Evolutionary conservation across 37 sponge, comb jelly and placozoan genomes (phyloP).

Genomic region (Lycopodina hypogea): DNA sequence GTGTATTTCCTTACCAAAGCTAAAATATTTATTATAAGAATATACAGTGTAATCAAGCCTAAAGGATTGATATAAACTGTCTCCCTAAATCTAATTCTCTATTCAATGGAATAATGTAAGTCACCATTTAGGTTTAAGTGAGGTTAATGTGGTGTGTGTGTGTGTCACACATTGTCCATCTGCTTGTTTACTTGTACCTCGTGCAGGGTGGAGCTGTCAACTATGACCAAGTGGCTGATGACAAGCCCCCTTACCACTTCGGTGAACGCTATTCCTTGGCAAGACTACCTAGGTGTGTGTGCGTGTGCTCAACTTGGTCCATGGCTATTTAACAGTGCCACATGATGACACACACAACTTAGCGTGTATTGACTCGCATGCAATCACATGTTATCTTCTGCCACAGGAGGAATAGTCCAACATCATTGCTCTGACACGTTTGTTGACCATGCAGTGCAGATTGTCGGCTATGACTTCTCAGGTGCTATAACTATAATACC

Average conservation of each 20-base stretch:
- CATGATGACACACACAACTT: too few relatives aligned
- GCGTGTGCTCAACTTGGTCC: too few relatives aligned
- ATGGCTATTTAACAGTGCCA: too few relatives aligned
- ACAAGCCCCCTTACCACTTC: slow-evolving; percentile 61
- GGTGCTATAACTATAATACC: slow-evolving; percentile 3
- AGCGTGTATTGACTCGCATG: too few relatives aligned
- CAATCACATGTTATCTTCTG: too few relatives aligned
- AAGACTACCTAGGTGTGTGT: slow-evolving; percentile 74
- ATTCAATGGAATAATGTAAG: neutral
- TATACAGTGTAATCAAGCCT: too few relatives aligned
- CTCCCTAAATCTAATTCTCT: neutral
- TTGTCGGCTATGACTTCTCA: slow-evolving; percentile 75
- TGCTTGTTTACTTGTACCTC: neutral
- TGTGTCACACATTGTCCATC: too few relatives aligned
- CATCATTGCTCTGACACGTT: slow-evolving; percentile 65
- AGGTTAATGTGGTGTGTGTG: too few relatives aligned
- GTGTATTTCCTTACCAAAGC: too few relatives aligned
- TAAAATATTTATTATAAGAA: too few relatives aligned
- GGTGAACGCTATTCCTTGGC: slow-evolving; percentile 80
- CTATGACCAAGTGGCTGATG: neutral
- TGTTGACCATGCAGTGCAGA: slow-evolving; percentile 77
- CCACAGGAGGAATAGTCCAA: slow-evolving; percentile 76
- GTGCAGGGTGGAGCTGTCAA: neutral
- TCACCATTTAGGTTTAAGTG: too few relatives aligned
- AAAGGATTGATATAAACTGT: too few relatives aligned